Evolutionary conservation across 2,113 vertebrate genomes (phyloP).

Genomic region (Sigmodon hispidus): DNA sequence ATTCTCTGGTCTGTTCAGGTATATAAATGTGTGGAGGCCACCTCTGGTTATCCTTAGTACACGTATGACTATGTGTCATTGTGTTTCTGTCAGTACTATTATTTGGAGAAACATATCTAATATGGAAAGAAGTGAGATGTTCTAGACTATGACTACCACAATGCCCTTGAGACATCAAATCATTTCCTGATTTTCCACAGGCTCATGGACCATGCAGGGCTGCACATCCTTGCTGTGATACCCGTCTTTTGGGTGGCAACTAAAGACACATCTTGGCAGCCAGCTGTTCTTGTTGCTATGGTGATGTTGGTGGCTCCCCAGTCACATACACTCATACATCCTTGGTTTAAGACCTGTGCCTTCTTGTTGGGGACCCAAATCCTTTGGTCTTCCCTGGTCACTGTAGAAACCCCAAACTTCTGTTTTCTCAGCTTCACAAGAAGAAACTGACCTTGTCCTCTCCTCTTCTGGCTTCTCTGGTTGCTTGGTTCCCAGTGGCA

Average conservation of each 20-base stretch:
- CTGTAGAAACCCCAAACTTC: no score
- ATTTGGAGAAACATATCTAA: background rate
- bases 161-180: no score
- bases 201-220: background rate
- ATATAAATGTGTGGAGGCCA: background rate
- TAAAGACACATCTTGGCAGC: background rate
- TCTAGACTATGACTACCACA: background rate
- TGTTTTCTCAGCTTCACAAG: background rate
- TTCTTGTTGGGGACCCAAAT: background rate
- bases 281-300: background rate
- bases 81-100: background rate
- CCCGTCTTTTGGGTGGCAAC: background rate
- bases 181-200: background rate
- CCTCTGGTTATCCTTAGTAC: background rate
- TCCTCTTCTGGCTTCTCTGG: background rate
- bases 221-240: background rate
- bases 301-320: background rate
- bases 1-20: background rate
- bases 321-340: background rate
- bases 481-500: background rate
- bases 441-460: no score
- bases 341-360: background rate
- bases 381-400: background rate
- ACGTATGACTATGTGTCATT: background rate
- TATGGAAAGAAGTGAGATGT: background rate